A percentile compares a stretch with the other conserved stretches of the same genome.
phyloP scores from a whole-genome alignment of 2,797 vertebrate genomes.

The Fratercula arctica region DNA sequence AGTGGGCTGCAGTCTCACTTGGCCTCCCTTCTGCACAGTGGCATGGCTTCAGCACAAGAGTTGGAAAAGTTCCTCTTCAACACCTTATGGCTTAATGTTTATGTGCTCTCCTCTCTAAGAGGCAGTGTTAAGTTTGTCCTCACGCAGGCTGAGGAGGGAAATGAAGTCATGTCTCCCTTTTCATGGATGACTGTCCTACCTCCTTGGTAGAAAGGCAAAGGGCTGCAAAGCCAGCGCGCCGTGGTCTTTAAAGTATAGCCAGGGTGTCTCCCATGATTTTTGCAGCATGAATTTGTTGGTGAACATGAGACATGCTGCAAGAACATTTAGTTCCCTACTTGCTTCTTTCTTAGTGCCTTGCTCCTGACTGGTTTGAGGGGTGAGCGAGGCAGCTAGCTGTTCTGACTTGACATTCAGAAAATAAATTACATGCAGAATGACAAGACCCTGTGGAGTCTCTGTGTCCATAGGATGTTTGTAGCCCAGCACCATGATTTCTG shows the following conservation, averaged over 20 bases:
- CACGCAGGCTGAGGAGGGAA: background rate
- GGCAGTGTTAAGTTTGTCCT: background rate
- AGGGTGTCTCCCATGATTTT: background rate
- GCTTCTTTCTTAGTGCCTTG: background rate
- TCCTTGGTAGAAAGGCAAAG: background rate
- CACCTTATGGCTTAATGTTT: background rate
- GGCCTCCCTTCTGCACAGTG: background rate
- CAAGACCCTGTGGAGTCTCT: background rate
- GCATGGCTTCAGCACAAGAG: background rate
- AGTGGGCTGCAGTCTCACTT: background rate
- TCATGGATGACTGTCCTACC: background rate
- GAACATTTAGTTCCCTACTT: background rate
- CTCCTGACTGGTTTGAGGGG: background rate
- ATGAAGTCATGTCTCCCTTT: background rate
- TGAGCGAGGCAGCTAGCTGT: background rate
- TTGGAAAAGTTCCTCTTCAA: background rate
- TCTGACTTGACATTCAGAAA: background rate
- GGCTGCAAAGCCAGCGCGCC: background rate
- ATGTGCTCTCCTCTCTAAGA: background rate
- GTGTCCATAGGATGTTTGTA: background rate
- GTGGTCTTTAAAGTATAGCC: background rate
- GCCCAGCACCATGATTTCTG: background rate
- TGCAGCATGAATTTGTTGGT: background rate
- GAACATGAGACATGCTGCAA: background rate
- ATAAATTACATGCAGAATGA: background rate